Evolutionary conservation across 2,797 vertebrate genomes (phyloP), one percentile per base, ranked within the genome.

Genomic region (Scarus forsteni): DNA sequence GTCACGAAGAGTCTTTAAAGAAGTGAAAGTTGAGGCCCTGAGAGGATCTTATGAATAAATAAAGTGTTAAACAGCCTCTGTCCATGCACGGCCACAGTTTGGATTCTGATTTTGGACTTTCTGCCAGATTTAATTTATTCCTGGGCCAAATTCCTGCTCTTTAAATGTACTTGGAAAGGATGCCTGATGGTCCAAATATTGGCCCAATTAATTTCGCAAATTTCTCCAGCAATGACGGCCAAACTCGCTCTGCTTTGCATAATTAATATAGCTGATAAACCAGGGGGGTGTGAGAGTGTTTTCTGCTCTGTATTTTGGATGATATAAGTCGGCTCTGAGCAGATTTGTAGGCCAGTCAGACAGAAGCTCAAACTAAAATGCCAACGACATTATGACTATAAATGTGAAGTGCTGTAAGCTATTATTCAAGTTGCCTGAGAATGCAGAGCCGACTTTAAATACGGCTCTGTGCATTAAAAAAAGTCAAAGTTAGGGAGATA

Each of bases 91-190:
- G 53, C 70, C 70, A 57, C 0, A 55, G 36, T 66, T 52, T 66
- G 65, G 58, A 73, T 49, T 60, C 35, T 15, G 48, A 7, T 60
- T 57, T 7, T 34, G 39, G 66, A 18, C 15, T 42, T 6, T 27
- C 49, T 46, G 63, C 50, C 49, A 66, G 19, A 46, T 58, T 15
- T 1, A 19, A 49, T 50, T 59, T 74, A n/a, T 34, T 52, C 59
- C 46, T 54, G 56, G 36, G 60, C 70, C 49, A 62, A 49, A 72
- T 50, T 65, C 36, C 61, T 67, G 61, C 68, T 73, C 55, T 73
- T 77, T 69, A 62, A 80, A 75, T 73, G 74, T 78, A 64, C 61
- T 83, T 73, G 83, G 73, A 67, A 42, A 34, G 8, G 46, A 38
- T 0, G 16, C 36, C 38, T 40, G 56, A 56, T 15, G 70, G 49